phyloP scores from a whole-genome alignment of 2,797 vertebrate genomes.

The Muscicapa striata region DNA sequence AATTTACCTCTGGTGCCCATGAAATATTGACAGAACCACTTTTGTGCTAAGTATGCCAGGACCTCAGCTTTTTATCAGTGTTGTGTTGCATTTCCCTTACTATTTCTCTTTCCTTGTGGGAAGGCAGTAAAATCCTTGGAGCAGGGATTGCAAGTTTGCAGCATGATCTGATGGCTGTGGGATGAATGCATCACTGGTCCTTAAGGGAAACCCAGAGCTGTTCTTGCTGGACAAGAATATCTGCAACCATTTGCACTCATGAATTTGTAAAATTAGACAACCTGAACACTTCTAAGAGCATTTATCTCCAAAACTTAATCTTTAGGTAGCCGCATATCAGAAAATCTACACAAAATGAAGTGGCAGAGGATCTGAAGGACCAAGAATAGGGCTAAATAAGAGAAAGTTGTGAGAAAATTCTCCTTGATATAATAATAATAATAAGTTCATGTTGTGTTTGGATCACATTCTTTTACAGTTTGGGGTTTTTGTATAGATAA shows the following conservation, averaged over 20 bases:
- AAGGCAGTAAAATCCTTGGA: background rate
- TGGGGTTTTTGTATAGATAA: background rate
- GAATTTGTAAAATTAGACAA: background rate
- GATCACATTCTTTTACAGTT: background rate
- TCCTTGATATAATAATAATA: background rate
- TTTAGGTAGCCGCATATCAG: background rate
- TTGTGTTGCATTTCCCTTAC: background rate
- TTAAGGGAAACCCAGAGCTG: background rate
- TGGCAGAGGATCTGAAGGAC: background rate
- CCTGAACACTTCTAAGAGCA: background rate
- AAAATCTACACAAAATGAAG: background rate
- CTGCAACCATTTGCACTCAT: background rate
- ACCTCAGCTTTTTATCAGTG: background rate
- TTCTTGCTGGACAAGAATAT: background rate
- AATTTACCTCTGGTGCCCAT: background rate
- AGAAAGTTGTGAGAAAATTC: background rate
- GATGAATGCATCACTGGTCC: fast-evolving
- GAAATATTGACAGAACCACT: background rate
- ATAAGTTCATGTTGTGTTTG: background rate
- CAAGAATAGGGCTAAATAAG: background rate
- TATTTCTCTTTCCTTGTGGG: fast-evolving
- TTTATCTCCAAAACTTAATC: background rate
- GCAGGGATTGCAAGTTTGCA: background rate
- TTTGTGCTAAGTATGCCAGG: background rate
- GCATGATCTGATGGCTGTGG: background rate